Evolutionary conservation across 2,113 vertebrate species (phyloP).

Genomic region (Clarias batrachus): DNA sequence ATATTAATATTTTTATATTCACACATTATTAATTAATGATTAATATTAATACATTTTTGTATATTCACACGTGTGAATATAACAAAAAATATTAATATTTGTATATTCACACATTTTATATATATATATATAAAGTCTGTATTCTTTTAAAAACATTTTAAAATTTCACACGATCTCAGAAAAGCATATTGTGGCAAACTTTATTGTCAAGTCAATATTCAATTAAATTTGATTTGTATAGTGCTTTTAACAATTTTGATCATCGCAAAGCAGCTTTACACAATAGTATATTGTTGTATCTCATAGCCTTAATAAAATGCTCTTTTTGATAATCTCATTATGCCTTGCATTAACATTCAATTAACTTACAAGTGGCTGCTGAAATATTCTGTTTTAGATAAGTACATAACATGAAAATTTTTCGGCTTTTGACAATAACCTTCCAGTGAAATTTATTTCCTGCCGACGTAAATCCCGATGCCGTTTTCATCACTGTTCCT

Average conservation of each 20-base stretch:
- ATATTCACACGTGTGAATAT: too few relatives aligned
- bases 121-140: background rate
- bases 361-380: background rate
- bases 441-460: background rate
- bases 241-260: too few relatives aligned
- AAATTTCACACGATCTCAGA: background rate
- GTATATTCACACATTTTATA: too few relatives aligned
- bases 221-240: too few relatives aligned
- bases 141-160: background rate
- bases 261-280: too few relatives aligned
- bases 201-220: background rate
- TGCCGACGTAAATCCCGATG: background rate
- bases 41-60: too few relatives aligned
- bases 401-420: background rate
- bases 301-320: background rate
- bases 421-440: too few relatives aligned
- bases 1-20: background rate
- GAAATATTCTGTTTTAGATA: background rate
- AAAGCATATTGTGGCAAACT: background rate
- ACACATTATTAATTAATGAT: background rate
- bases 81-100: too few relatives aligned
- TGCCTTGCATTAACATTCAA: background rate
- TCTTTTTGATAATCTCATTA: background rate
- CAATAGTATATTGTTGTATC: background rate
- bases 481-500: background rate